Percentiles rank a stretch among this genome's conserved stretches.
These are phyloP conservation scores for Cygnus buccinator DNA, from an alignment of 2,113 vertebrate species.

Conservation along the genomic window DNA sequence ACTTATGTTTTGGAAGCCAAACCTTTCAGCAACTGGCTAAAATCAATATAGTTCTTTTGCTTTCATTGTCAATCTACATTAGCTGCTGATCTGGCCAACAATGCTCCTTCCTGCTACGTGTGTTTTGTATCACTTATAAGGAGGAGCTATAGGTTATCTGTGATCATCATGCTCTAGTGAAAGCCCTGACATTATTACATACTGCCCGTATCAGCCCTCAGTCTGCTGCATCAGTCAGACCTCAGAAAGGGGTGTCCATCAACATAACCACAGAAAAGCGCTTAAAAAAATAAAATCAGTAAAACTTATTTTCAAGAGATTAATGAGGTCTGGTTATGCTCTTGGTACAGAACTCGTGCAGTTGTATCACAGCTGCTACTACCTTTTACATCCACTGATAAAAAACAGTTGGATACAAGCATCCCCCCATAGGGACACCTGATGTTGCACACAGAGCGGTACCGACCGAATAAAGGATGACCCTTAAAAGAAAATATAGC, in stretches of 20 bases:
- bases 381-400: not conserved
- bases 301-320: not conserved
- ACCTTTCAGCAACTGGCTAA: not conserved
- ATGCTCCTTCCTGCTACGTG: not conserved
- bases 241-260: not conserved
- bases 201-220: not conserved
- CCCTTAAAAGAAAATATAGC: not conserved
- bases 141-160: not conserved
- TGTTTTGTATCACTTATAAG: not conserved
- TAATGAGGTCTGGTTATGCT: not conserved
- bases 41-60: not conserved
- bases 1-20: not conserved
- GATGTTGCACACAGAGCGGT: not conserved
- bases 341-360: not conserved
- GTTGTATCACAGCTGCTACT: not conserved
- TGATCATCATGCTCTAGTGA: not conserved
- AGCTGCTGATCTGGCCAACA: not conserved
- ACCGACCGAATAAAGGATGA: not conserved
- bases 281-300: not conserved
- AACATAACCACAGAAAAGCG: not conserved
- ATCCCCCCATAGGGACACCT: too few species aligned
- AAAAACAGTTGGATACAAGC: not conserved
- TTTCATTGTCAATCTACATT: not conserved
- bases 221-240: not conserved
- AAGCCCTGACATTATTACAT: not conserved